These are phyloP conservation scores for Camelus dromedarius DNA, from an alignment of 2,113 vertebrate genomes.

Conservation along the genomic window DNA sequence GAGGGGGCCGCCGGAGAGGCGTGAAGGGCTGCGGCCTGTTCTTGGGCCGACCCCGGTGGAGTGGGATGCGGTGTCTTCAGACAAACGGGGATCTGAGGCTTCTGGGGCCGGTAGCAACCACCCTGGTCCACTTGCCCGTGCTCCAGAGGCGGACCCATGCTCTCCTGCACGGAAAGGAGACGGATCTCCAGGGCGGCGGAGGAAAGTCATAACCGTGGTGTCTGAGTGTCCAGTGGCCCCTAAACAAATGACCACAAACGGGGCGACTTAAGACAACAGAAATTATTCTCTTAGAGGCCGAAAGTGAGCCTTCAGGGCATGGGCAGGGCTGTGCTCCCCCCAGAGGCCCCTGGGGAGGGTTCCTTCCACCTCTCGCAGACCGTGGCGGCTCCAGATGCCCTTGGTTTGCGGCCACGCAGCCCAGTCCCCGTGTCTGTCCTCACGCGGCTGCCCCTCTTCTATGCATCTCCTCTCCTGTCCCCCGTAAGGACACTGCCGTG, in stretches of 20 bases:
- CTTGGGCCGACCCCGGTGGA: background rate
- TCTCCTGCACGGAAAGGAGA: background rate
- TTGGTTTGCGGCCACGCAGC: background rate
- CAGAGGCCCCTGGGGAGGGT: background rate
- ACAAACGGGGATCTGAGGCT: background rate
- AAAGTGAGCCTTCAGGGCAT: background rate
- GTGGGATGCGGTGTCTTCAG: background rate
- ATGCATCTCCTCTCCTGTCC: background rate
- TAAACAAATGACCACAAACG: background rate
- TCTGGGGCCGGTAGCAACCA: background rate
- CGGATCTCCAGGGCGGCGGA: background rate
- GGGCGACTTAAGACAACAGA: background rate
- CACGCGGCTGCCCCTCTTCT: background rate
- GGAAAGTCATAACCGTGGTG: background rate
- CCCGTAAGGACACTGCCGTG: background rate
- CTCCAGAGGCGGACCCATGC: background rate
- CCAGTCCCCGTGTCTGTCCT: background rate
- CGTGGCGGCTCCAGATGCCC: background rate
- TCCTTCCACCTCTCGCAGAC: background rate
- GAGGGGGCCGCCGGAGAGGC: too few relatives aligned
- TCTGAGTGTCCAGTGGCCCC: background rate
- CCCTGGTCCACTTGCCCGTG: fast-evolving
- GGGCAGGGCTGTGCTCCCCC: too few relatives aligned
- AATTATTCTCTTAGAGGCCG: too few relatives aligned
- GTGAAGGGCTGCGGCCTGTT: too few relatives aligned